Base-by-base conservation (phyloP, 2,888 invertebrate genomes). In the Petrolisthes cinctipes region DNA sequence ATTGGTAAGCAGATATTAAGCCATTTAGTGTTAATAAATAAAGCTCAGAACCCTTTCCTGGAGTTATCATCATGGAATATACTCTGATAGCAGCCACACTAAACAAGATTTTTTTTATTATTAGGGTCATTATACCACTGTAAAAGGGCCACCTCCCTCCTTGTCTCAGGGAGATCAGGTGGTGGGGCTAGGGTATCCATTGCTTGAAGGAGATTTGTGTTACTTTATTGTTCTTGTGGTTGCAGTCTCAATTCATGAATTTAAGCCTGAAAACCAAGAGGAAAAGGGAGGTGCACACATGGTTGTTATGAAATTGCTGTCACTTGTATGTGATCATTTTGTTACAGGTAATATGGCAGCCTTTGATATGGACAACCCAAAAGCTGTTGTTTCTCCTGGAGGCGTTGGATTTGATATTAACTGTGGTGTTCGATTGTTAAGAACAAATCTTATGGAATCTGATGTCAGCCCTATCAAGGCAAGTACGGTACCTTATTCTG, bases 381-480 rank as follows among this genome's bases (percentile, higher is more conserved):
- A 90, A 91, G 96, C 99, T 6, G 97, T 99, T 91, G 98, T 98
- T 4, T 98, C 98, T 6, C 99, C 99, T 23, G 98, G 99, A 85
- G 99, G 99, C 86, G 99, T 99, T 23, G 99, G 99, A 7, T 99
- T 99, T 94, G 99, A 99, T 93, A 99, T 99, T 68, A 99, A 99
- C 93, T 99, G 99, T 94, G 99, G 99, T 4, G 99, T 99, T 0
- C 95, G 99, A 61, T 94, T 99, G 85, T 93, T 99, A 81, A 94
- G 99, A 91, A 99, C 99, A 0, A 99, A 99, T 94, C 95, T 99
- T 9, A 95, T 94, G 92, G 98, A 98, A 92, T 96, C 97, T 92
- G 99, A 99, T 94, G 97, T 99, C 1, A 93, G 94, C 85, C 99
- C 99, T 3, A 95, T 98, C 1, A 98, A 98, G 94, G 95, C 95